Base-by-base conservation (phyloP, 2,797 vertebrate genomes). In the Sebastes matsubarae region DNA sequence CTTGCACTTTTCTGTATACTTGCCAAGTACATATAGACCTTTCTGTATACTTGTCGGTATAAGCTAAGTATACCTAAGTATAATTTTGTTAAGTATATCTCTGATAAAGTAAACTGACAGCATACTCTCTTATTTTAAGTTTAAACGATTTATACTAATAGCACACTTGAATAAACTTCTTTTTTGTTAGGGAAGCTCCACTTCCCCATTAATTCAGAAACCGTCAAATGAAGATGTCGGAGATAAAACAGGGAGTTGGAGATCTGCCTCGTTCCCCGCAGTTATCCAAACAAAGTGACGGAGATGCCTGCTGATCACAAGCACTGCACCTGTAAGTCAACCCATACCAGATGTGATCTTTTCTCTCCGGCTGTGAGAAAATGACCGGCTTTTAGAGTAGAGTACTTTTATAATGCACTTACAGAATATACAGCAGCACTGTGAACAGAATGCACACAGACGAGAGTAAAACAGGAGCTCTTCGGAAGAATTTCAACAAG, bases 301-400 rank as follows among this genome's bases (percentile, higher is more conserved):
- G 32, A 2, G 82, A 88, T 4, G 70, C 90, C 88, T 84, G 88
- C n/a, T 79, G 87, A 80, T 80, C 82, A 72, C 78, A 84, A 87
- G 80, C 82, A 42, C 84, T 79, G 89, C 93, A 94, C 90, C 93
- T 93, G 89, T 90, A 89, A 91, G 90, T 83, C 88, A 81, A 94
- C 91, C 87, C 34, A 36, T 4, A 84, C 83, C 94, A 94, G 92
- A 94, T 93, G 94, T 90, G 90, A 85, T 81, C 85, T 80, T 75
- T 72, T 81, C 57, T 77, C 68, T 38, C 46, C 4, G 73, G 50
- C 75, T 86, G 81, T 88, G 78, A 84, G 90, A 88, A 87, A 52
- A n/a, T 11, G 7, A 13, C 14, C 18, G 9, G 72, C 18, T 72
- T 68, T 78, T 25, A 20, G 32, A 61, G 32, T 7, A 46, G 32